Evolutionary conservation across 2,888 invertebrate species (phyloP).

Genomic region (Drosophila peninsularis): DNA sequence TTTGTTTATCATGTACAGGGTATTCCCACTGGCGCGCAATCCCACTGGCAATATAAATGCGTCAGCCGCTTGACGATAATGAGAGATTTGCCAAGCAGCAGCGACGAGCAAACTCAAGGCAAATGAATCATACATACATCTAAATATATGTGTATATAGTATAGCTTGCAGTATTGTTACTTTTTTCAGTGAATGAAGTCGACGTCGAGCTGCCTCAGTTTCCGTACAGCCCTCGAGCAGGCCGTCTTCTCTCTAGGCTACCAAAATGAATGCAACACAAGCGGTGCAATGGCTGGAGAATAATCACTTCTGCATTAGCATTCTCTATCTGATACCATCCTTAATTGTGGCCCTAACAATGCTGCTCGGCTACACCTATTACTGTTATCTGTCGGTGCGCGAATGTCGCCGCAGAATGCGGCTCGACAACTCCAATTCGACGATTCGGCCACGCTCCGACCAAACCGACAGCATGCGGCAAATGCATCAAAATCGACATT

Average conservation of each 20-base stretch:
- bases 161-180: constrained; percentile 5
- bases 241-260: constrained; percentile 8
- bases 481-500: constrained; percentile 7
- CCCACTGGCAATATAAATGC: constrained; percentile 30
- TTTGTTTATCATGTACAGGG: constrained; percentile 56
- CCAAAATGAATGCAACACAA: constrained; percentile 29
- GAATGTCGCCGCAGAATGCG: constrained; percentile 19
- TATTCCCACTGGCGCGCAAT: constrained; percentile 44
- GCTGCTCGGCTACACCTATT: constrained; percentile 31
- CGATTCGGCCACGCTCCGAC: neutral
- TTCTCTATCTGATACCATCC: constrained; percentile 29
- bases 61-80: constrained; percentile 42
- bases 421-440: neutral
- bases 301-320: constrained; percentile 1
- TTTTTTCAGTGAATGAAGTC: constrained; percentile 11
- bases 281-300: neutral
- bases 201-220: constrained; percentile 15
- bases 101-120: constrained; percentile 15
- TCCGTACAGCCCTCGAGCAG: constrained; percentile 12
- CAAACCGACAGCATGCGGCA: neutral
- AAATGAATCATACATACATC: constrained; percentile 29
- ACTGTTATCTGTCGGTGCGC: constrained; percentile 36
- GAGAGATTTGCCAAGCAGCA: constrained; percentile 46
- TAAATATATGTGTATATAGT: constrained; percentile 5
- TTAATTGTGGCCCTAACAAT: constrained; percentile 6